These are phyloP conservation scores for Tetragonula carbonaria DNA, from an alignment of 2,888 invertebrate species.

Conservation along the genomic window DNA sequence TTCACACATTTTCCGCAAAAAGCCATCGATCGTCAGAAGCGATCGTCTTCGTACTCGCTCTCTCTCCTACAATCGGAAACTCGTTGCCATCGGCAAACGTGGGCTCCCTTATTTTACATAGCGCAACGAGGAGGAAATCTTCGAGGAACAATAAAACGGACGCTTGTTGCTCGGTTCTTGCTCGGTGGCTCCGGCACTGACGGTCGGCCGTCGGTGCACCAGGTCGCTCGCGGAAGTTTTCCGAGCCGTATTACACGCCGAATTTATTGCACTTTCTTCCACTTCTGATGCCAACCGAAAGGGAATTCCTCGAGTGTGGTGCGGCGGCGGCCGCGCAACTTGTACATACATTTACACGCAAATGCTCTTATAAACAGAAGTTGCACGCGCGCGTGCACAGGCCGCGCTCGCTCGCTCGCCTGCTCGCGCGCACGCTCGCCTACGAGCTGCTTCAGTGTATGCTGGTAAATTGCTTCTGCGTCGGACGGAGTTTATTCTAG, in stretches of 20 bases:
- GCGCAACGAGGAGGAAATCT: conserved; percentile 48
- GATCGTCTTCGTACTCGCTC: neutral
- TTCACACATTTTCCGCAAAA: neutral
- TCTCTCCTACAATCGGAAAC: no score
- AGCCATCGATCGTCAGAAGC: neutral
- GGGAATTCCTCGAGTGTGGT: conserved; percentile 65
- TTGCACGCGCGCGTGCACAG: conserved; percentile 33
- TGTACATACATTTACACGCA: conserved; percentile 53
- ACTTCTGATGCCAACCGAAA: conserved; percentile 76
- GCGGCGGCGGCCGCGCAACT: conserved; percentile 32
- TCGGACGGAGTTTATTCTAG: conserved; percentile 77
- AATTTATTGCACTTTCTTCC: conserved; percentile 79
- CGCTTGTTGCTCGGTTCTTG: conserved; percentile 69
- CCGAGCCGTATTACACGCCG: conserved; percentile 68
- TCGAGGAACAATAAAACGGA: conserved; percentile 64
- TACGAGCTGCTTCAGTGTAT: conserved; percentile 14
- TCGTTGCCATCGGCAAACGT: no score
- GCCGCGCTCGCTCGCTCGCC: conserved; percentile 3
- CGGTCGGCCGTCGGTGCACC: conserved; percentile 37
- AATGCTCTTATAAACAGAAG: conserved; percentile 38
- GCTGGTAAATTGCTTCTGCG: conserved; percentile 68
- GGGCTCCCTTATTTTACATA: neutral
- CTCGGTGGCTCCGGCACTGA: conserved; percentile 37
- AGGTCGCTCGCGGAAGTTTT: conserved; percentile 63
- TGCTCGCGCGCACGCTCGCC: neutral